Percentiles rank a stretch among this genome's conserved stretches.
Evolutionary conservation across 2,888 invertebrate species (phyloP).

Genomic region (Drosophila subquinaria): DNA sequence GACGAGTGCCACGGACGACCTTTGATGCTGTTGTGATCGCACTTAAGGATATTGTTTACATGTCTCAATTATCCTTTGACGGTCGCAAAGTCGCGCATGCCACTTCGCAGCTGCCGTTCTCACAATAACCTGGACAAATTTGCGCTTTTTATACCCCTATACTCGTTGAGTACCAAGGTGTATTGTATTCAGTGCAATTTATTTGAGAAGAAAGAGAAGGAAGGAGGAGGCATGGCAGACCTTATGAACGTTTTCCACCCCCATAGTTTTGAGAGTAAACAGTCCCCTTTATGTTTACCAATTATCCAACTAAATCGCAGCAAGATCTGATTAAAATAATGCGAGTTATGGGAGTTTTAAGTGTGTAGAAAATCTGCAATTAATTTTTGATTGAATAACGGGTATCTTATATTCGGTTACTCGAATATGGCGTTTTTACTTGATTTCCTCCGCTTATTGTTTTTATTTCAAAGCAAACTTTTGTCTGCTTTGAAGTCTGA

Average conservation of each 20-base stretch:
- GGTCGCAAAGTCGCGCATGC: conserved; percentile 46
- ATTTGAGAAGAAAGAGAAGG: too few relatives aligned
- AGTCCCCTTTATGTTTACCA: too few relatives aligned
- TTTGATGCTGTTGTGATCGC: conserved; percentile 69
- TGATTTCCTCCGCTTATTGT: conserved; percentile 29
- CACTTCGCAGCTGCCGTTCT: conserved; percentile 28
- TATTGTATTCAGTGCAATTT: conserved; percentile 28
- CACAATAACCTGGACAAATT: conserved; percentile 1
- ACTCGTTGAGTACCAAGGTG: not conserved
- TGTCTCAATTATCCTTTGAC: conserved; percentile 79
- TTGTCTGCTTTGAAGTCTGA: conserved; percentile 46
- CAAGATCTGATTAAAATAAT: too few relatives aligned
- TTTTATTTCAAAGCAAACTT: conserved; percentile 67
- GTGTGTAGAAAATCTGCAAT: too few relatives aligned
- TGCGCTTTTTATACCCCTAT: not conserved
- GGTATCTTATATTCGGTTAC: not conserved
- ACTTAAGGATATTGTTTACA: conserved; percentile 78
- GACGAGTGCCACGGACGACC: conserved; percentile 56
- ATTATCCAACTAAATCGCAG: too few relatives aligned
- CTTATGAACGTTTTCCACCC: too few relatives aligned
- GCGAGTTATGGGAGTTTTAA: too few relatives aligned
- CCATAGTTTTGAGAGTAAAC: too few relatives aligned
- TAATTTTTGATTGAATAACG: too few relatives aligned
- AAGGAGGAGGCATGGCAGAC: not conserved
- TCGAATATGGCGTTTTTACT: not conserved